Evolutionary conservation across 2,888 invertebrate species (phyloP), one percentile per base, ranked within the genome.

Genomic region (Yponomeuta cagnagella): DNA sequence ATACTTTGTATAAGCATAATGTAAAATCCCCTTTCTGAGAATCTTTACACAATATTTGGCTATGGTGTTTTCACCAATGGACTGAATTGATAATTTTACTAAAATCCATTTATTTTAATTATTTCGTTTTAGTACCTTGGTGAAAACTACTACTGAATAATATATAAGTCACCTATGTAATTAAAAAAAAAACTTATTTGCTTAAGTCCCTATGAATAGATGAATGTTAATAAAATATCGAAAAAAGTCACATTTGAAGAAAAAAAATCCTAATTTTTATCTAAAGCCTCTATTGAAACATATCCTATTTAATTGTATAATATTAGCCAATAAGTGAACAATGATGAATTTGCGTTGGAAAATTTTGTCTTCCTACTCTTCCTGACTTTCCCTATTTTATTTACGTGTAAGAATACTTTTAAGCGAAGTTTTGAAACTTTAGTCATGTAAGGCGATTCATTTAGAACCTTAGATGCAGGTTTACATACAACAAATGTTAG

Each of bases 351-450:
- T 64, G 12, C 23, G 64, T 64, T 64, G 64, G 43, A 9, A 67
- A 67, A 67, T 67, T 37, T 67, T 67, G 67, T 67, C 67, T 67
- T 67, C 67, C 67, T 67, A 33, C 12, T 67, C 52, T 58, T 58
- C 52, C 52, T 30, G 31, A 64, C 64, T 64, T 67, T 67, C n/a
- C 43, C 67, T n/a, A 2, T 67, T 48, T 67, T 67, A 37, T n/a
- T 37, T 37, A 67, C 37, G 67, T 67, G 43, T 67, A 67, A 67
- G 37, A 30, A 31, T 65, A 65, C 33, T 65, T 30, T 65, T 10
- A 65, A 31, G 33, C 2, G 30, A 30, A 30, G 31, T 65, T 12
- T 30, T 31, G 12, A 65, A 65, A 31, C 33, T 31, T 15, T 58
- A 58, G 15, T 58, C 12, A 58, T 3, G 15, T 58, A 58, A 58